Percentiles rank a stretch among this genome's conserved stretches.
phyloP scores from a whole-genome alignment of 2,113 vertebrate genomes.

The Phyllostomus hastatus region DNA sequence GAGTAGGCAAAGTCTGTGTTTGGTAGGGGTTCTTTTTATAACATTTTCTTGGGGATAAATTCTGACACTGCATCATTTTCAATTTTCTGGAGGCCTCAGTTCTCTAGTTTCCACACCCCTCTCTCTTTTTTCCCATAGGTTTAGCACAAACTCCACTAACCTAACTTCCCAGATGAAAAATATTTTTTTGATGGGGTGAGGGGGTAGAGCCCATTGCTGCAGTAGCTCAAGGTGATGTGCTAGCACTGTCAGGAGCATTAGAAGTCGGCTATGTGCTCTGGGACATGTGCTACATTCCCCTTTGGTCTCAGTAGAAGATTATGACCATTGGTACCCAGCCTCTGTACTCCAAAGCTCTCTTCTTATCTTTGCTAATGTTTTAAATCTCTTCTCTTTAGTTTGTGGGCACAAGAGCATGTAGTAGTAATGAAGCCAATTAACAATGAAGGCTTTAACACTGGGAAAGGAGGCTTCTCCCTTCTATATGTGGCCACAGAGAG shows the following conservation, averaged over 20 bases:
- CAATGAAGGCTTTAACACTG: background rate
- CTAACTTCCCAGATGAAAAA: background rate
- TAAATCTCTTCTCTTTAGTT: background rate
- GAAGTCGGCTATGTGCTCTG: background rate
- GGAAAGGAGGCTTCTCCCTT: background rate
- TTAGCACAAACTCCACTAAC: background rate
- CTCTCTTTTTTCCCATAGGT: background rate
- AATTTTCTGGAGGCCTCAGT: background rate
- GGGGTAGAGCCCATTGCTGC: background rate
- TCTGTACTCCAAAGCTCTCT: background rate
- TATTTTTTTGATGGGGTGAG: background rate
- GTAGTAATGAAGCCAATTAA: background rate
- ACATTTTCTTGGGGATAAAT: conserved; percentile 21
- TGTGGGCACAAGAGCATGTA: background rate
- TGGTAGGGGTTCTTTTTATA: background rate
- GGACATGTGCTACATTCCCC: background rate
- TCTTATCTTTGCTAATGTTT: background rate
- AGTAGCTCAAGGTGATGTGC: background rate
- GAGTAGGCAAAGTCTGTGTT: background rate
- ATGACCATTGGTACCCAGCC: background rate
- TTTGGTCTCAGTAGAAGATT: background rate
- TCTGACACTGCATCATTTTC: conserved; percentile 1
- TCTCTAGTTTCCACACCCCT: background rate
- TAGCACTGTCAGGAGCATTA: background rate
- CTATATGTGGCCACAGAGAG: background rate